Base-by-base conservation (phyloP, 2,113 vertebrate genomes). In the Oryctolagus cuniculus region DNA sequence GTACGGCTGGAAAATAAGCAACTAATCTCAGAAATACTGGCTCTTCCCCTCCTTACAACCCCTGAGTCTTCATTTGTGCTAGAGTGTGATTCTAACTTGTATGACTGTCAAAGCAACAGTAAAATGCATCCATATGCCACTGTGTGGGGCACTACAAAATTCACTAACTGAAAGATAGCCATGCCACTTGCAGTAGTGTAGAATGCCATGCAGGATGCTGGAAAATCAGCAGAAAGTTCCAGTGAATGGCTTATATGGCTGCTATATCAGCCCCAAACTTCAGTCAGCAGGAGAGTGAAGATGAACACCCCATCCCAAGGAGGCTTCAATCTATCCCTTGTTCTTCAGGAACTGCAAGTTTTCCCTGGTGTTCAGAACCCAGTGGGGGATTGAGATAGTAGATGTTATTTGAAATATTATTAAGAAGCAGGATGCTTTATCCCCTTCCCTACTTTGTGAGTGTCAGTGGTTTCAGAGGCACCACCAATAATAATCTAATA, bases 131-230 rank as follows among this genome's bases (percentile, higher is more conserved):
- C 89, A 96, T 67, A 75, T 6, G 67, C 19, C 10, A 61, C 75
- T 87, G 8, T 75, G 80, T 69, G 77, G 69, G 38, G 27, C 49
- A 74, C 66, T 63, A 91, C 61, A 92, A 95, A 95, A 90, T 93
- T 90, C 51, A 69, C 72, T 96, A 89, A 53, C 55, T 96, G 90
- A 25, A 82, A 96, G 63, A 55, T 69, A 89, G 61, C 67, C 80
- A 44, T 85, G 69, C 55, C 85, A 93, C 91, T 94, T 96, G 29
- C 70, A 87, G 69, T 72, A 24, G 4, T 75, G 34, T 85, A n/a
- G 55, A 89, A 81, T 94, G 82, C 27, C 91, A 93, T 89, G 74
- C 13, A 89, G 49, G 58, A 74, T 91, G 75, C 51, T 85, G 89
- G 91, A 88, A 89, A 66, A 72, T 82, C 29, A 70, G 29, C 80